Evolutionary conservation across 2,888 invertebrate genomes (phyloP).

Genomic region (Galeopsomyia nigrocyanea): DNA sequence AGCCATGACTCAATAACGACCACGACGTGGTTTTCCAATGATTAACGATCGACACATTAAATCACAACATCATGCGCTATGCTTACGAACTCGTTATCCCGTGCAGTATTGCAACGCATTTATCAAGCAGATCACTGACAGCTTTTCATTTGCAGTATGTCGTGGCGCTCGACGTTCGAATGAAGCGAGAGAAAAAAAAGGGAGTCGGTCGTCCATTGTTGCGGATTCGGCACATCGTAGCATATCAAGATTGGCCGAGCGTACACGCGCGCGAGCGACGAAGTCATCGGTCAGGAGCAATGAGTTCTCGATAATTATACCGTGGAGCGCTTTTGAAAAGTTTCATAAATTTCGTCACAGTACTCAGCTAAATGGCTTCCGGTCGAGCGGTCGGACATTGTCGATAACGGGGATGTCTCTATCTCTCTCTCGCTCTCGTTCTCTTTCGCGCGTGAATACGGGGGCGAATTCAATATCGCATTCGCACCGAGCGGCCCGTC

Average conservation of each 20-base stretch:
- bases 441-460: background rate
- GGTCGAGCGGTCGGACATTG: constrained; percentile 64
- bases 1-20: no score
- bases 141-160: constrained; percentile 47
- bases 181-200: constrained; percentile 27
- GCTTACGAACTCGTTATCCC: no score
- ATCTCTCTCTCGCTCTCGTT: constrained; percentile 10
- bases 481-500: constrained; percentile 52
- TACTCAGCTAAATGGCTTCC: constrained; percentile 64
- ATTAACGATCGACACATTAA: constrained; percentile 6
- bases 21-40: background rate
- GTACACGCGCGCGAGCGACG: background rate
- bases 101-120: background rate
- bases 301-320: constrained; percentile 52
- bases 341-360: constrained; percentile 64
- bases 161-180: constrained; percentile 18
- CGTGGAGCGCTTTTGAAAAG: constrained; percentile 51
- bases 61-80: no score
- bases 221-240: constrained; percentile 1
- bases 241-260: constrained; percentile 36
- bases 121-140: constrained; percentile 34
- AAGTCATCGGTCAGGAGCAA: constrained; percentile 41
- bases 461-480: constrained; percentile 64
- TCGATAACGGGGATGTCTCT: constrained; percentile 52
- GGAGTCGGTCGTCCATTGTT: constrained; percentile 4